Conservation (phyloP, 2,797 vertebrate genomes). For the Mormyrops attenuatus region DNA sequence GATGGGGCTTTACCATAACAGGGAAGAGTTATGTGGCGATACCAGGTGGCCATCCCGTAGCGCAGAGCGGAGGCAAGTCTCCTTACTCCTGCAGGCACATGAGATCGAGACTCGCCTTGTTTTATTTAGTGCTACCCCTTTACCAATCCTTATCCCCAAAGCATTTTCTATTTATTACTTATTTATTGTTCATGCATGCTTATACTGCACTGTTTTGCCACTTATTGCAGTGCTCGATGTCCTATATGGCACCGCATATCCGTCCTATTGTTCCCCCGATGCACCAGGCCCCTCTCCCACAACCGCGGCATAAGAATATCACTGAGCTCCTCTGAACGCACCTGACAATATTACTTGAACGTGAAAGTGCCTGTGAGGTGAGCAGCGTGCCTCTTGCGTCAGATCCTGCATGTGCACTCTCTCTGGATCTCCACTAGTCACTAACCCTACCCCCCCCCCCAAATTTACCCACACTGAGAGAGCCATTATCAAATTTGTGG, state of each 20-base stretch:
- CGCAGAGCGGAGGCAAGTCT: neutral
- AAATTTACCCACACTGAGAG: too few relatives aligned
- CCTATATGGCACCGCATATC: neutral
- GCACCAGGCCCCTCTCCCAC: neutral
- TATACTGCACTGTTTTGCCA: neutral
- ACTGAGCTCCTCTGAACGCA: neutral
- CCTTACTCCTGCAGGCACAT: conserved; percentile 19
- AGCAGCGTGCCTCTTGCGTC: neutral
- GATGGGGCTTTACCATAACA: neutral
- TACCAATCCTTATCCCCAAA: neutral
- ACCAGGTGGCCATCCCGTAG: neutral
- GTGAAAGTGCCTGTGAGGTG: neutral
- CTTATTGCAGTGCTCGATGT: neutral
- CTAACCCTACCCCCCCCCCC: too few relatives aligned
- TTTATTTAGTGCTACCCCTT: conserved; percentile 35
- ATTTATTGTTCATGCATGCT: neutral
- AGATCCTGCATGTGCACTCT: neutral
- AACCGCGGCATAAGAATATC: neutral
- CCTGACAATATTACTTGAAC: neutral
- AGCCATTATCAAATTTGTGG: too few relatives aligned
- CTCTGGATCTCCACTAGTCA: neutral
- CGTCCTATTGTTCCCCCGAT: neutral
- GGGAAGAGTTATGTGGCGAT: neutral
- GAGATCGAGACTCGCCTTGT: conserved; percentile 25
- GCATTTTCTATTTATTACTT: neutral